These are phyloP conservation scores for Cephus sareptanus DNA, from an alignment of 2,888 invertebrate genomes.

Conservation along the genomic window DNA sequence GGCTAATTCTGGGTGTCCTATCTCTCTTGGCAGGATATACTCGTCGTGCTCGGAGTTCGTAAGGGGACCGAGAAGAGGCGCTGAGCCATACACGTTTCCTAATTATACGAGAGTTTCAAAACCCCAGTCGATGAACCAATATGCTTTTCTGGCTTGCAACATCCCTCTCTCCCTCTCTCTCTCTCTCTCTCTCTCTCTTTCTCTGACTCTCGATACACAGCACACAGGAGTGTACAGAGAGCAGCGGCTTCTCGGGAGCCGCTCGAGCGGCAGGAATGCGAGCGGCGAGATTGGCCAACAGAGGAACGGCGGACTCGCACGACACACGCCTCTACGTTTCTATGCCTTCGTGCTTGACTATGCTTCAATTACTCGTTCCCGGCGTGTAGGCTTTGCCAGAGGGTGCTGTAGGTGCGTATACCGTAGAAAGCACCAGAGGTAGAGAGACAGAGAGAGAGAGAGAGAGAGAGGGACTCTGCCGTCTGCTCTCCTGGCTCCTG, in stretches of 20 bases:
- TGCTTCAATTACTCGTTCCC: background rate
- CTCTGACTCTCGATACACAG: slow-evolving; percentile 19
- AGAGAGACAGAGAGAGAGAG: background rate
- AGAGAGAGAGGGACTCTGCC: background rate
- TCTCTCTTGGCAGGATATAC: background rate
- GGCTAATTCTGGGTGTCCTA: background rate
- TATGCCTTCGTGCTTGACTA: background rate
- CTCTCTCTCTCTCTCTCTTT: slow-evolving; percentile 22
- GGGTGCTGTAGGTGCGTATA: slow-evolving; percentile 31
- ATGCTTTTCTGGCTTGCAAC: slow-evolving; percentile 61
- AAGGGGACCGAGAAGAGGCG: background rate
- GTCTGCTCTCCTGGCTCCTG: background rate
- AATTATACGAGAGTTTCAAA: slow-evolving; percentile 62
- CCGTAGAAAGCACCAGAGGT: slow-evolving; percentile 10
- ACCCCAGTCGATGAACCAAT: slow-evolving; percentile 63
- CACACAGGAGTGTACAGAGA: slow-evolving; percentile 10
- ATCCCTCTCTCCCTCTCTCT: slow-evolving; percentile 21
- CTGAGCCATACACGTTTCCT: slow-evolving; percentile 50
- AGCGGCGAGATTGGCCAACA: slow-evolving; percentile 59
- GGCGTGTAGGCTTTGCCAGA: background rate
- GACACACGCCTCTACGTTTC: slow-evolving; percentile 14
- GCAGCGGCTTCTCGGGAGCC: slow-evolving; percentile 26
- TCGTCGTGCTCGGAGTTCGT: background rate
- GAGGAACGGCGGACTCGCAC: slow-evolving; percentile 16
- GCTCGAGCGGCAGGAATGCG: slow-evolving; percentile 58